These are phyloP conservation scores for Atherix ibis DNA, from an alignment of 2,888 invertebrate genomes.

Conservation along the genomic window DNA sequence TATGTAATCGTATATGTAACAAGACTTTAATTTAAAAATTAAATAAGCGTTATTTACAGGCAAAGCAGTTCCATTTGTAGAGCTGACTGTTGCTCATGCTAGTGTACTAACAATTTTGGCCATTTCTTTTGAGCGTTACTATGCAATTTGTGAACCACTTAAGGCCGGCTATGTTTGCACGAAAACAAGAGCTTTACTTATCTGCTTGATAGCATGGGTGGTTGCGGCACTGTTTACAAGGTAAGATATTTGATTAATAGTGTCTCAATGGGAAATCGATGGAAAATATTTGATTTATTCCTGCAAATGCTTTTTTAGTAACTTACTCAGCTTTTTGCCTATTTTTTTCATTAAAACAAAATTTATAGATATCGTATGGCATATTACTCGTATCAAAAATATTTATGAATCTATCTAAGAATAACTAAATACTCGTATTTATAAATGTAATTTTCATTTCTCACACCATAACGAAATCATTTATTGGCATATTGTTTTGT, in stretches of 20 bases:
- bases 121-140: slow-evolving; percentile 81
- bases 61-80: slow-evolving; percentile 82
- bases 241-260: slow-evolving; percentile 34
- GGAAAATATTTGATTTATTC: too few species aligned
- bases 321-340: neutral
- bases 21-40: too few species aligned
- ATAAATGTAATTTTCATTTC: too few species aligned
- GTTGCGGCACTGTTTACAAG: slow-evolving; percentile 73
- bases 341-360: too few species aligned
- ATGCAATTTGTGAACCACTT: slow-evolving; percentile 83
- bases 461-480: too few species aligned
- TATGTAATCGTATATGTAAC: too few species aligned
- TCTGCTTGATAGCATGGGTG: slow-evolving; percentile 71
- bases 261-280: too few species aligned
- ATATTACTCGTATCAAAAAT: too few species aligned
- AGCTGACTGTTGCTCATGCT: slow-evolving; percentile 80
- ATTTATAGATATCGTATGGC: too few species aligned
- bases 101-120: slow-evolving; percentile 85
- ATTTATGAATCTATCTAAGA: too few species aligned
- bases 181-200: slow-evolving; percentile 64
- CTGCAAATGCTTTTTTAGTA: neutral
- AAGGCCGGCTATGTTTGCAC: slow-evolving; percentile 82
- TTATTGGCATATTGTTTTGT: too few species aligned
- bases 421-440: too few species aligned
- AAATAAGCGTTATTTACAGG: slow-evolving; percentile 50